Evolutionary conservation across 2,888 invertebrate genomes (phyloP).

Genomic region (Caenorhabditis japonica): DNA sequence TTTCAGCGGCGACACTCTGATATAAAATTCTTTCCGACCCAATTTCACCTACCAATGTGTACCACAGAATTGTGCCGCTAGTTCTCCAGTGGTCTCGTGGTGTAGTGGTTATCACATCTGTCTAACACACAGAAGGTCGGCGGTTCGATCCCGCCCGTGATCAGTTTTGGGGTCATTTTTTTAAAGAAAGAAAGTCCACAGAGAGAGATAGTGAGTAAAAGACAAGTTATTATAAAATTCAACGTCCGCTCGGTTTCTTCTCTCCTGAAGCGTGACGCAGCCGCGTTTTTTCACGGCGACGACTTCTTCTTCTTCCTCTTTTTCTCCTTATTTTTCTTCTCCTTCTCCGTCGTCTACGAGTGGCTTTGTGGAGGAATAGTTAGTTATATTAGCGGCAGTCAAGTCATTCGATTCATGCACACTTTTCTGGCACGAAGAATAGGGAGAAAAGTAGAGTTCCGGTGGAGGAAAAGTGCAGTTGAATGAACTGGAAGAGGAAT

Average conservation of each 20-base stretch:
- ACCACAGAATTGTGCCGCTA: too few species aligned
- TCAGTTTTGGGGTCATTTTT: too few species aligned
- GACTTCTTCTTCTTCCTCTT: too few species aligned
- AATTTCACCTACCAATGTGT: too few species aligned
- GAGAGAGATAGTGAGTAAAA: slow-evolving; percentile 17
- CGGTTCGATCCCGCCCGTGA: slow-evolving; percentile 60
- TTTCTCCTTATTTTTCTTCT: too few species aligned
- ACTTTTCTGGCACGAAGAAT: slow-evolving; percentile 34
- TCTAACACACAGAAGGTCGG: slow-evolving; percentile 63
- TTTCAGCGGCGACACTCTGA: too few species aligned
- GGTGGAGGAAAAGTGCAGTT: slow-evolving; percentile 17
- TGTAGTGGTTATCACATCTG: slow-evolving; percentile 62
- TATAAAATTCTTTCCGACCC: too few species aligned
- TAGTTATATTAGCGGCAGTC: slow-evolving; percentile 39
- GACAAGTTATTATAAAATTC: slow-evolving; percentile 42
- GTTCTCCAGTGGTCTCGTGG: slow-evolving; percentile 56
- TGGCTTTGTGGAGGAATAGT: slow-evolving; percentile 46
- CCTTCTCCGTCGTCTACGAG: slow-evolving; percentile 25
- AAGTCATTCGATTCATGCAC: slow-evolving; percentile 47
- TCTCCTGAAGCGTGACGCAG: slow-evolving; percentile 37
- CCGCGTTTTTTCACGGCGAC: slow-evolving; percentile 24
- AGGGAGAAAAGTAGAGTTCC: slow-evolving; percentile 16
- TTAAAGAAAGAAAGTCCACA: neutral
- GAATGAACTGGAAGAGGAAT: slow-evolving; percentile 42
- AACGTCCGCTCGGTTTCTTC: slow-evolving; percentile 28